Base-by-base conservation (phyloP, 2,888 invertebrate species). In the Melinopterus prodromus region DNA sequence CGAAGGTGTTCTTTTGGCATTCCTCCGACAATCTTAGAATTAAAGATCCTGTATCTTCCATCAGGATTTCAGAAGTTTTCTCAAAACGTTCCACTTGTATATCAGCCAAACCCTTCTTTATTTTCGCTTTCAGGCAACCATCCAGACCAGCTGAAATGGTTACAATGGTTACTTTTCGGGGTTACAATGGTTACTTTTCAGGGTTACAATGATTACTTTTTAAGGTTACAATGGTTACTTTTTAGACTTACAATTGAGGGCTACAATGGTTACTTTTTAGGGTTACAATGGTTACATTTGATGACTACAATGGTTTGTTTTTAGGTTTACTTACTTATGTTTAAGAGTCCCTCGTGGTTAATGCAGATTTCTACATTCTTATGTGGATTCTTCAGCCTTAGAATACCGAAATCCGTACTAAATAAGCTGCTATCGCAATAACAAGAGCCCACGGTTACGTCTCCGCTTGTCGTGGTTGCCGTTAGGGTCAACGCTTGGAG, bases 131-230 rank as follows among this genome's bases (percentile, higher is more conserved):
- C 15, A 89, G 80, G 37, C 86, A 85, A 9, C 90, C 90, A 84
- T 90, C 89, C 78, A 89, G 86, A 71, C 89, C 88, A 81, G 85
- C 89, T 90, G 80, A 80, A 86, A 86, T 53, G 69, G 16, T 16
- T 76, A n/a, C 53, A 70, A 71, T 70, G 53, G n/a, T 71, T 53
- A 79, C 12, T 36, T 37, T 71, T n/a, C 6, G 15, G 14, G 9
- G 36, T 15, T 26, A 71, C 15, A 71, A 53, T 12, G 69, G 15
- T n/a, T 71, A n/a, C n/a, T 26, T 26, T 26, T 26, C 3, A 26
- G 26, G 26, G 26, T 26, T 26, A 26, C 26, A 26, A 26, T 26
- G 12, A 14, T 16, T 71, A 71, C 7, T 15, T 12, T n/a, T 26
- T 9, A 16, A 6, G 69, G 53, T 69, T 38, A 74, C 69, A 36